Conservation (phyloP, 1,140 invertebrate species). For the Leptinotarsa lineolata region DNA sequence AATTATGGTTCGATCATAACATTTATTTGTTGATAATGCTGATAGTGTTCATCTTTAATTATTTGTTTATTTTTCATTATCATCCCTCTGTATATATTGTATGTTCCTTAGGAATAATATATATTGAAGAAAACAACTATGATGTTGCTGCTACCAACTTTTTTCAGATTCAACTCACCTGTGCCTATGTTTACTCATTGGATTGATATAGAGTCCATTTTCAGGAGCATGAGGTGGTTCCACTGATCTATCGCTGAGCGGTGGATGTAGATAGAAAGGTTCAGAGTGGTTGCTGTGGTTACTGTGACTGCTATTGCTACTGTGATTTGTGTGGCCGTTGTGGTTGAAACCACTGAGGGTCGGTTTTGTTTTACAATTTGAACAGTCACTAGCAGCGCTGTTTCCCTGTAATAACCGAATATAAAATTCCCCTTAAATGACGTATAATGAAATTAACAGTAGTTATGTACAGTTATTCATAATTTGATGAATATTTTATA, state of each 20-base stretch:
- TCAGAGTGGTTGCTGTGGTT: slow-evolving; percentile 57
- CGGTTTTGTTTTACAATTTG: slow-evolving; percentile 46
- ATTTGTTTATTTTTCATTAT: too few species aligned
- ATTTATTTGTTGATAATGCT: too few species aligned
- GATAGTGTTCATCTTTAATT: too few species aligned
- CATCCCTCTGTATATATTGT: too few species aligned
- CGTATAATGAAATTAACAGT: too few species aligned
- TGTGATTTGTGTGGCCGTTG: slow-evolving; percentile 12
- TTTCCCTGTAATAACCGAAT: slow-evolving; percentile 39
- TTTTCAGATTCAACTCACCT: slow-evolving; percentile 40
- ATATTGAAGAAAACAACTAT: too few species aligned
- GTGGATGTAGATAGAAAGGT: slow-evolving; percentile 77
- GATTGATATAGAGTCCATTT: slow-evolving; percentile 80
- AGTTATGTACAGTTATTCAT: too few species aligned
- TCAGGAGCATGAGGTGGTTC: slow-evolving; percentile 64
- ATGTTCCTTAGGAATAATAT: too few species aligned
- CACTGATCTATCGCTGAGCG: slow-evolving; percentile 52
- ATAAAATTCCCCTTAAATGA: too few species aligned
- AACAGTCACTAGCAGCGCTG: slow-evolving; percentile 48
- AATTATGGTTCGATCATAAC: too few species aligned
- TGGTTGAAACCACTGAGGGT: slow-evolving; percentile 9
- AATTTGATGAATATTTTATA: too few species aligned
- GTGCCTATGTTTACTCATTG: slow-evolving; percentile 65
- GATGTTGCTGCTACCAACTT: background rate
- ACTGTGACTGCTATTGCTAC: slow-evolving; percentile 26